phyloP scores from a whole-genome alignment of 92 coral and sea anemone genomes.

The Epizoanthus fatuus region DNA sequence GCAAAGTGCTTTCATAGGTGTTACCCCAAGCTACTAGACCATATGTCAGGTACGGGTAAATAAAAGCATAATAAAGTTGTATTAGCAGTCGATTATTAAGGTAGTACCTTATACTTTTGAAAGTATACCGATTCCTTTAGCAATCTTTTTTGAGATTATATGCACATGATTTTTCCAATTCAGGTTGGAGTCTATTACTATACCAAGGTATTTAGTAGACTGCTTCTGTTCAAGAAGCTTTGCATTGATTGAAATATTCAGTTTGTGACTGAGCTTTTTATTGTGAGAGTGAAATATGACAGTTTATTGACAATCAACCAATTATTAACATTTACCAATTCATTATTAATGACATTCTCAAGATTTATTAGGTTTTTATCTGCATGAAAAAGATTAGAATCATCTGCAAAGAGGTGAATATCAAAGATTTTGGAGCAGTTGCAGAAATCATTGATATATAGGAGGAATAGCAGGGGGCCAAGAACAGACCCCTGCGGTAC shows the following conservation, averaged over 20 bases:
- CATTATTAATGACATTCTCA: too few relatives aligned
- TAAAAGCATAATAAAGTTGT: constrained; percentile 15
- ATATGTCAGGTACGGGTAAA: constrained; percentile 34
- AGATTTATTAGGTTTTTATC: background rate
- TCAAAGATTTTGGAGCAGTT: background rate
- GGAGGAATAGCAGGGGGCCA: background rate
- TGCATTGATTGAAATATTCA: too few relatives aligned
- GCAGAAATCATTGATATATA: background rate
- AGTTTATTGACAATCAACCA: too few relatives aligned
- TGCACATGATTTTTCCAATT: too few relatives aligned
- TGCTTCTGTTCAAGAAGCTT: too few relatives aligned
- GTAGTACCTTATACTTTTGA: constrained; percentile 35
- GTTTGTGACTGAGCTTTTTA: too few relatives aligned
- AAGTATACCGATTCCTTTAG: constrained; percentile 16
- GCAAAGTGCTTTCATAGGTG: constrained; percentile 19
- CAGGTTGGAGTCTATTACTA: too few relatives aligned
- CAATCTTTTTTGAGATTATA: too few relatives aligned
- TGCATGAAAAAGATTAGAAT: background rate
- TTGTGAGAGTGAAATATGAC: too few relatives aligned
- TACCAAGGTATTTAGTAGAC: too few relatives aligned
- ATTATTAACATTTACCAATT: too few relatives aligned
- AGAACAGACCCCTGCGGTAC: background rate
- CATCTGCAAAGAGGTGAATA: constrained; percentile 1
- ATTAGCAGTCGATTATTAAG: background rate
- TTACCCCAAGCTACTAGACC: constrained; percentile 42